Percentiles rank a stretch among this genome's conserved stretches.
These are phyloP conservation scores for Masticophis lateralis DNA, from an alignment of 2,797 vertebrate genomes.

Conservation along the genomic window DNA sequence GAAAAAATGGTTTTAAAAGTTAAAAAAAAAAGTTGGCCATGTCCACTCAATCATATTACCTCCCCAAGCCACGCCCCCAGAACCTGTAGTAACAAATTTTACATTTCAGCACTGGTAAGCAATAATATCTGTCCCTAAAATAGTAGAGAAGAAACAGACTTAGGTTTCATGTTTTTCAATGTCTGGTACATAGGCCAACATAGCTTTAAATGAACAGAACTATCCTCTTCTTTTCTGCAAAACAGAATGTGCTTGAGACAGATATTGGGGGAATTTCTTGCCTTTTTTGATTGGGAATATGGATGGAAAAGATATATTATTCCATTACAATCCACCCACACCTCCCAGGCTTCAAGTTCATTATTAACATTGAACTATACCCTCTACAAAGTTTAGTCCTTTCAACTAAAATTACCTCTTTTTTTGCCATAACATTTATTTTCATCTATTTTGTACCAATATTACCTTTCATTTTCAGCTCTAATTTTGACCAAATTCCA, in stretches of 20 bases:
- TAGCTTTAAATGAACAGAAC: background rate
- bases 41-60: too few species aligned
- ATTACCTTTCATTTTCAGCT: too few species aligned
- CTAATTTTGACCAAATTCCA: too few species aligned
- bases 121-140: background rate
- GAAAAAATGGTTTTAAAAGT: too few species aligned
- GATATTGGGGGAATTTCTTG: background rate
- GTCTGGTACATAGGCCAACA: background rate
- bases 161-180: slow-evolving; percentile 16
- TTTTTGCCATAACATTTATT: too few species aligned
- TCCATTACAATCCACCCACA: background rate
- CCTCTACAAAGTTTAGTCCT: too few species aligned
- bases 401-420: too few species aligned
- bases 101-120: background rate
- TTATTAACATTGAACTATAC: background rate
- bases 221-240: background rate
- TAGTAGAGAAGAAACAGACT: slow-evolving; percentile 18
- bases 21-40: too few species aligned
- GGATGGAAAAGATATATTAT: too few species aligned
- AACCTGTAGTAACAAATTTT: too few species aligned
- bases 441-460: too few species aligned
- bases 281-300: background rate
- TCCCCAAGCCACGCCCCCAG: too few species aligned
- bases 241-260: background rate
- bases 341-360: background rate